Evolutionary conservation across 1,140 invertebrate species (phyloP).

Genomic region (Papilio helenus): DNA sequence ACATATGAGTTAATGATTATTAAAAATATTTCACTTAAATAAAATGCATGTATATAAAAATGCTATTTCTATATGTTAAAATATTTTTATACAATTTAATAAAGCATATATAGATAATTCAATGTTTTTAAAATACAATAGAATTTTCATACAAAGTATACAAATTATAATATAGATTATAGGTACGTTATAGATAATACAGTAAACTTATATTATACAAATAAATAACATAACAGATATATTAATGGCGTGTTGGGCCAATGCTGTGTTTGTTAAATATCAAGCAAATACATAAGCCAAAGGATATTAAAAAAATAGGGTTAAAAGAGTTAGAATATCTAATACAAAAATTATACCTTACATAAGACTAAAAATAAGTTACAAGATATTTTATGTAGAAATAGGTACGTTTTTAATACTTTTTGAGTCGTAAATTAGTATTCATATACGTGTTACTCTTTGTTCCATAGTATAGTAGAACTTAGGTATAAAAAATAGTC

Average conservation of each 20-base stretch:
- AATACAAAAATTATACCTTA: no score
- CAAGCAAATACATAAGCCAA: background rate
- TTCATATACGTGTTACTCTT: no score
- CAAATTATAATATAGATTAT: background rate
- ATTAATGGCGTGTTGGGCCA: background rate
- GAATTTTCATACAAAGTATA: background rate
- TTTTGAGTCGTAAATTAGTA: no score
- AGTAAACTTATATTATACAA: background rate
- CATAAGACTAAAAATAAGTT: no score
- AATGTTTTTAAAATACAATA: background rate
- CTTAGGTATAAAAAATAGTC: no score
- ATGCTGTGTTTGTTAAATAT: background rate
- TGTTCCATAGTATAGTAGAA: no score
- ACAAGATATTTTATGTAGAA: no score
- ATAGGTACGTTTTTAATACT: no score
- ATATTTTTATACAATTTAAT: background rate
- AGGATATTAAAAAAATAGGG: background rate
- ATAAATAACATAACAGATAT: background rate
- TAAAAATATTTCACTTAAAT: no score
- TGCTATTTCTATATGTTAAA: background rate
- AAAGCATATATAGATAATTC: background rate
- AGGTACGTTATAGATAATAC: background rate
- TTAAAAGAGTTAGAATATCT: background rate
- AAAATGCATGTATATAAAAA: conserved; percentile 2
- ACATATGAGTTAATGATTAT: no score